phyloP scores from a whole-genome alignment of 1,140 invertebrate genomes.

The Drosophila fuyamai region DNA sequence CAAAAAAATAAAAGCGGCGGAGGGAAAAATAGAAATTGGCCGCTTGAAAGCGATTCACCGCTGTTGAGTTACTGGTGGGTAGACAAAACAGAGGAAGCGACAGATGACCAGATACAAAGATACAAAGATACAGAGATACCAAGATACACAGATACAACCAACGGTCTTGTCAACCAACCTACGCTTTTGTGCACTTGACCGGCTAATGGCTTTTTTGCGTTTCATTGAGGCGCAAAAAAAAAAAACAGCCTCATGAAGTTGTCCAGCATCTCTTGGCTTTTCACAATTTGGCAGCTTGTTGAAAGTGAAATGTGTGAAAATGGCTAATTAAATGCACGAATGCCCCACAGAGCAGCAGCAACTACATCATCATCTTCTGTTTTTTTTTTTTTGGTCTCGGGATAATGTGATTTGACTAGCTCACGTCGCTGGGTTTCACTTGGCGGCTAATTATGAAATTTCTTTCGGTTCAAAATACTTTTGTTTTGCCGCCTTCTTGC shows the following conservation, averaged over 20 bases:
- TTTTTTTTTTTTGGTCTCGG: not conserved
- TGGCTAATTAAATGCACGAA: slow-evolving; percentile 76
- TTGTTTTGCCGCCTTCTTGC: slow-evolving; percentile 32
- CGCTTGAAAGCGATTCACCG: slow-evolving; percentile 73
- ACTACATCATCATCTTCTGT: not conserved
- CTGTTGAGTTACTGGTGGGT: slow-evolving; percentile 2
- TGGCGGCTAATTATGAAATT: slow-evolving; percentile 62
- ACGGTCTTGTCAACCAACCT: slow-evolving; percentile 69
- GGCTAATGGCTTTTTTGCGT: slow-evolving; percentile 81
- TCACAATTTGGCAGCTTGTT: slow-evolving; percentile 79
- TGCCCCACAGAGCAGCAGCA: slow-evolving; percentile 14
- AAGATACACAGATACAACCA: slow-evolving; percentile 4
- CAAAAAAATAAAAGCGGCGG: slow-evolving; percentile 4
- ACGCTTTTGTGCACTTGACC: slow-evolving; percentile 66
- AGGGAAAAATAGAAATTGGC: slow-evolving; percentile 63
- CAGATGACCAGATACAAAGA: slow-evolving; percentile 36
- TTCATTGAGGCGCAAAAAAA: slow-evolving; percentile 52
- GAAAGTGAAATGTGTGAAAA: slow-evolving; percentile 84
- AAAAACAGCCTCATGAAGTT: not conserved
- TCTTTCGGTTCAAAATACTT: slow-evolving; percentile 31
- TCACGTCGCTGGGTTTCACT: slow-evolving; percentile 45
- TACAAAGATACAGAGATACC: slow-evolving; percentile 35
- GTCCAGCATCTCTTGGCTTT: slow-evolving; percentile 43
- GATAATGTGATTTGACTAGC: slow-evolving; percentile 52
- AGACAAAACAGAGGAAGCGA: slow-evolving; percentile 41